Evolutionary conservation across 2,797 vertebrate species (phyloP).

Genomic region (Coregonus ussuriensis): DNA sequence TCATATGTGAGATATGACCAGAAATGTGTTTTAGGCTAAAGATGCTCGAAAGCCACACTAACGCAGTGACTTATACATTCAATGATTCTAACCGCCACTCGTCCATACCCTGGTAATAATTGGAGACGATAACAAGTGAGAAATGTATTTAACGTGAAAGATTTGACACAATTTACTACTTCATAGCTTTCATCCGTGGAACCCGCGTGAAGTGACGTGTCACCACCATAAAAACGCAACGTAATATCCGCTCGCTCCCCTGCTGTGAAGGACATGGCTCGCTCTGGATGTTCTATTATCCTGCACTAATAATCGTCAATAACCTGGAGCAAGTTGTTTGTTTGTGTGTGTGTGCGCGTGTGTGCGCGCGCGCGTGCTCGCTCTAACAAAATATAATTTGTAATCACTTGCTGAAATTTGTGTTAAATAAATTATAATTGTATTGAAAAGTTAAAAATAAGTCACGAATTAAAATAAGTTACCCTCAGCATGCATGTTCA

Average conservation of each 20-base stretch:
- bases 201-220: not conserved
- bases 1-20: not conserved
- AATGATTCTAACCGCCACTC: too few relatives aligned
- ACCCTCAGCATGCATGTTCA: not conserved
- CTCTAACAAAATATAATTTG: not conserved
- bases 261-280: constrained; percentile 28
- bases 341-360: not conserved
- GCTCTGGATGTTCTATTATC: constrained; percentile 16
- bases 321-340: not conserved
- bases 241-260: constrained; percentile 8
- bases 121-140: not conserved
- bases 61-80: too few relatives aligned
- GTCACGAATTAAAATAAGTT: not conserved
- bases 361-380: not conserved
- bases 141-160: not conserved
- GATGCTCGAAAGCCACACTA: not conserved
- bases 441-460: not conserved
- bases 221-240: not conserved
- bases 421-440: not conserved
- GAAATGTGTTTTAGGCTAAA: not conserved
- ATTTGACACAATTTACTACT: constrained; percentile 3
- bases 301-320: constrained; percentile 22
- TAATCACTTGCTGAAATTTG: not conserved
- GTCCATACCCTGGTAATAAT: not conserved
- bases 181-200: not conserved